Conservation (phyloP, 2,888 invertebrate genomes). For the Tinea semifulvella region DNA sequence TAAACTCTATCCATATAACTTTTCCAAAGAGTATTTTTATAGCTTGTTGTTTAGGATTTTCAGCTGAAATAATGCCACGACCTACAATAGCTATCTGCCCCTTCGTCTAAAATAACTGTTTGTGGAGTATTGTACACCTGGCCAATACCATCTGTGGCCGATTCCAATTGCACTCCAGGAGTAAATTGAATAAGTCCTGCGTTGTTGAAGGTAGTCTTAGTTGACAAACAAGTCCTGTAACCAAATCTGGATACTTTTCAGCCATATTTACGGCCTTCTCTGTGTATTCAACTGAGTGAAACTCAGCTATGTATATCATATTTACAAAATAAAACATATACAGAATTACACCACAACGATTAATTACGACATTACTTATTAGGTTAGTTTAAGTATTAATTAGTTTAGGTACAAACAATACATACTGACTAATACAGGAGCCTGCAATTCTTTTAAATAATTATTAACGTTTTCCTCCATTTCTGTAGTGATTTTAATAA, state of each 20-base stretch:
- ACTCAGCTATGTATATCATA: too few relatives aligned
- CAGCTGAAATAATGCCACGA: slow-evolving; percentile 81
- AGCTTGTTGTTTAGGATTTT: slow-evolving; percentile 72
- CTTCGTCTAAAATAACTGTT: slow-evolving; percentile 78
- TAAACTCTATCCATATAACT: slow-evolving; percentile 47
- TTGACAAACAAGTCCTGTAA: slow-evolving; percentile 93
- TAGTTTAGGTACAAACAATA: too few relatives aligned
- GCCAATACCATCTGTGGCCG: slow-evolving; percentile 78
- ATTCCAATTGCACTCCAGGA: slow-evolving; percentile 86
- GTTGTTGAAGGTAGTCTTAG: slow-evolving; percentile 71
- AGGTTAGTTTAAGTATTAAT: too few relatives aligned
- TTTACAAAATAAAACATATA: too few relatives aligned
- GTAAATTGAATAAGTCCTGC: slow-evolving; percentile 88
- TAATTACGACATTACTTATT: too few relatives aligned
- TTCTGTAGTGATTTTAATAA: slow-evolving; percentile 68
- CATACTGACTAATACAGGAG: slow-evolving; percentile 46
- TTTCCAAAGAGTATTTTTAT: slow-evolving; percentile 77
- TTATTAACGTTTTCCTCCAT: slow-evolving; percentile 65
- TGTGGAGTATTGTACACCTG: slow-evolving; percentile 90
- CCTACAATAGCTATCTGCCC: slow-evolving; percentile 95
- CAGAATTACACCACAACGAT: too few relatives aligned
- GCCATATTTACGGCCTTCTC: slow-evolving; percentile 82
- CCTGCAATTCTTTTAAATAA: slow-evolving; percentile 70
- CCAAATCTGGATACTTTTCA: slow-evolving; percentile 73
- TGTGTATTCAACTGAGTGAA: slow-evolving; percentile 77